A percentile compares a stretch with the other conserved stretches of the same genome.
These are phyloP conservation scores for Atherinosoma microstoma DNA, from an alignment of 2,797 vertebrate genomes.

Conservation along the genomic window DNA sequence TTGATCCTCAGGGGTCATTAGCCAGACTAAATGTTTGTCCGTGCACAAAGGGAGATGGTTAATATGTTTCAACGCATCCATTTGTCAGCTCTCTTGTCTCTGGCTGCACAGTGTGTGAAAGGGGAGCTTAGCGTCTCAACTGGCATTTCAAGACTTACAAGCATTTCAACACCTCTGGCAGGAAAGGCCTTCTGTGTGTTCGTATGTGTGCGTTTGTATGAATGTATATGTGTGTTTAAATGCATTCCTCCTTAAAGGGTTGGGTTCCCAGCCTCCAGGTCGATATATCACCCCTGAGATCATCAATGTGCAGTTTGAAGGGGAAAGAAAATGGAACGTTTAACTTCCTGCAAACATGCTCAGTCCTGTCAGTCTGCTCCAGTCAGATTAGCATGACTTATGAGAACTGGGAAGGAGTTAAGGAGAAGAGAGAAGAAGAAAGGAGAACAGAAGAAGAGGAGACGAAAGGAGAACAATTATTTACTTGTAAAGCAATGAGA, in stretches of 20 bases:
- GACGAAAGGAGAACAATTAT: conserved; percentile 44
- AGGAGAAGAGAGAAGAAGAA: conserved; percentile 22
- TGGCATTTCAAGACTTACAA: conserved; percentile 83
- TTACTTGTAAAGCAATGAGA: conserved; percentile 42
- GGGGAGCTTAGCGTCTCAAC: conserved; percentile 73
- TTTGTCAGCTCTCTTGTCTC: conserved; percentile 79
- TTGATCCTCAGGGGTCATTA: conserved; percentile 84
- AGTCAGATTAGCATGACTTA: conserved; percentile 79
- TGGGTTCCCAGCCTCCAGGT: conserved; percentile 73
- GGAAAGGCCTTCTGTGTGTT: conserved; percentile 61
- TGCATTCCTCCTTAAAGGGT: conserved; percentile 67
- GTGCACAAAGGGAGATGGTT: conserved; percentile 84
- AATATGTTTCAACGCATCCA: conserved; percentile 86
- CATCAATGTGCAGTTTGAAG: conserved; percentile 71
- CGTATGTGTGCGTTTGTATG: conserved; percentile 33
- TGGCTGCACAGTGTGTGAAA: conserved; percentile 69
- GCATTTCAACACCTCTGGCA: conserved; percentile 81
- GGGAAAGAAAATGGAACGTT: conserved; percentile 70
- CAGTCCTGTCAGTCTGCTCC: conserved; percentile 73
- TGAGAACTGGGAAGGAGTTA: conserved; percentile 47
- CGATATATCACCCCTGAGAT: conserved; percentile 81
- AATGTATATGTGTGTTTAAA: conserved; percentile 54
- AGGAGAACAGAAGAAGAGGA: conserved; percentile 32
- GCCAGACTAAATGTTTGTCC: conserved; percentile 83
- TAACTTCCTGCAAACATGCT: conserved; percentile 81